These are phyloP conservation scores for Brenthis hecate DNA, from an alignment of 2,888 invertebrate species.

Conservation along the genomic window DNA sequence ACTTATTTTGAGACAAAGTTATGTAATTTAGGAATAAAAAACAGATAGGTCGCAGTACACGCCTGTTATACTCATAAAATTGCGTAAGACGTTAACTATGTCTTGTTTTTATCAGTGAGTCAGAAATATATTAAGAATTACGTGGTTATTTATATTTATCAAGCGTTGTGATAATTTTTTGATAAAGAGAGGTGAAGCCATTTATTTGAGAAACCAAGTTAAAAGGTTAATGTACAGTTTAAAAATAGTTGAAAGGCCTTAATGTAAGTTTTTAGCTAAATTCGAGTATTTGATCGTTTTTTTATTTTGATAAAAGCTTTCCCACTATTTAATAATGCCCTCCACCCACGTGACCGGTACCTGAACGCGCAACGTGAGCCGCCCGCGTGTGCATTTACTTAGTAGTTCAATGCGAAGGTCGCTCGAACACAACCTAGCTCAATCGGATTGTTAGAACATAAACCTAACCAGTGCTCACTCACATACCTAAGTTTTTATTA, in stretches of 20 bases:
- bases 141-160: constrained; percentile 19
- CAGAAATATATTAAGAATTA: constrained; percentile 17
- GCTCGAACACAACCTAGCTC: constrained; percentile 31
- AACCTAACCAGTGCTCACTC: constrained; percentile 12
- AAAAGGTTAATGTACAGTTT: background rate
- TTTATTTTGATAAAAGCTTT: too few species aligned
- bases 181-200: background rate
- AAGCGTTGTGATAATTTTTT: constrained; percentile 2
- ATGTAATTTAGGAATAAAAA: constrained; percentile 26
- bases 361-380: constrained; percentile 32
- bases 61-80: constrained; percentile 20
- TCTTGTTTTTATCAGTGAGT: constrained; percentile 18
- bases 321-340: constrained; percentile 2
- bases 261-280: too few species aligned
- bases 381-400: constrained; percentile 28
- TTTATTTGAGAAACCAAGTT: background rate
- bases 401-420: constrained; percentile 38
- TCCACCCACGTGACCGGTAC: constrained; percentile 25
- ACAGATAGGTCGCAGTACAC: constrained; percentile 22
- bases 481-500: too few species aligned
- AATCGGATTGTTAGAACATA: constrained; percentile 24
- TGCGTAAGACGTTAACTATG: constrained; percentile 20
- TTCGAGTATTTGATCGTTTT: too few species aligned
- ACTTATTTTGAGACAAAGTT: constrained; percentile 26
- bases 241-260: too few species aligned